A percentile compares a stretch with the other conserved stretches of the same genome.
phyloP scores from a whole-genome alignment of 1,140 invertebrate species.

The Tyrophagus putrescentiae region DNA sequence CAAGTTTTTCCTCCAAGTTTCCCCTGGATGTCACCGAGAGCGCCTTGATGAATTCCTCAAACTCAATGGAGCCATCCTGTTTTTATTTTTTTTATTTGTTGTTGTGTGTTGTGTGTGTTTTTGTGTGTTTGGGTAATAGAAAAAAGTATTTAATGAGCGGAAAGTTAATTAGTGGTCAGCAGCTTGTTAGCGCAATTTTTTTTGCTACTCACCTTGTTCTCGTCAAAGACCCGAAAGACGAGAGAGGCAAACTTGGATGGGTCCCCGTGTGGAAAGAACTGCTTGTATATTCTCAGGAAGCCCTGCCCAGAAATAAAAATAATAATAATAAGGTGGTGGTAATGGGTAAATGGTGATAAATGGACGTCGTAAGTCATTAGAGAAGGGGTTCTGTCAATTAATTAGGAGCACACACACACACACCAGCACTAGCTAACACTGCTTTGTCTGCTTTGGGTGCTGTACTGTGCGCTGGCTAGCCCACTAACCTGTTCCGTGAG shows the following conservation, averaged over 20 bases:
- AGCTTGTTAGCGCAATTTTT: no score
- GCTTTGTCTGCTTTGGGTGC: no score
- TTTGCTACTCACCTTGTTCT: conserved; percentile 76
- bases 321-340: no score
- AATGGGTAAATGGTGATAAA: no score
- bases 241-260: conserved; percentile 90
- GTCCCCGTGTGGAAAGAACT: conserved; percentile 95
- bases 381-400: no score
- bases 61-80: conserved; percentile 91
- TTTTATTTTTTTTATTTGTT: neutral
- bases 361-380: no score
- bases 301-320: conserved; percentile 49
- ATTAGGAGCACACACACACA: no score
- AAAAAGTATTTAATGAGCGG: neutral
- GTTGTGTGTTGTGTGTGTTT: neutral
- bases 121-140: neutral
- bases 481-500: conserved; percentile 68
- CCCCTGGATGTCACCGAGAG: conserved; percentile 87
- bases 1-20: conserved; percentile 87
- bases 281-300: conserved; percentile 96
- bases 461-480: no score
- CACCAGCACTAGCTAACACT: no score
- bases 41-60: conserved; percentile 91
- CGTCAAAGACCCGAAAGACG: conserved; percentile 93
- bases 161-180: neutral